These are phyloP conservation scores for Listronotus bonariensis DNA, from an alignment of 1,140 invertebrate genomes.

Conservation along the genomic window DNA sequence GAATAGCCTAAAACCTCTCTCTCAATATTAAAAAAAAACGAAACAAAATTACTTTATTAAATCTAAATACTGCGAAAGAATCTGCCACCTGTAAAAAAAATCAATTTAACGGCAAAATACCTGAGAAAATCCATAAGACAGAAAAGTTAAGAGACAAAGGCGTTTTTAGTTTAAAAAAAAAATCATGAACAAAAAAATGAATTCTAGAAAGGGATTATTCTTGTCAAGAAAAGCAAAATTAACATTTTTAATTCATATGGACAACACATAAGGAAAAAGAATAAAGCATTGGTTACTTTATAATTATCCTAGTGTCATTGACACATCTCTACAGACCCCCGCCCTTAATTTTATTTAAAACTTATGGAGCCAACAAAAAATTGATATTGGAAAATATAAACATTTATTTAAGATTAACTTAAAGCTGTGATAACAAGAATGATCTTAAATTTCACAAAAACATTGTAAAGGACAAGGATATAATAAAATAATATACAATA, in stretches of 20 bases:
- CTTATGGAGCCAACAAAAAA: slow-evolving; percentile 7
- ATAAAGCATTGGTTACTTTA: slow-evolving; percentile 3
- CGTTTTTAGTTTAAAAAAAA: background rate
- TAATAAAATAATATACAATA: too few relatives aligned
- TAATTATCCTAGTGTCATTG: slow-evolving; percentile 5
- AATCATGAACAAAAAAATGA: background rate
- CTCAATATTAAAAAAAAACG: too few relatives aligned
- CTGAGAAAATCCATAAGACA: too few relatives aligned
- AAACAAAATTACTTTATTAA: too few relatives aligned
- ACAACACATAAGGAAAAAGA: background rate
- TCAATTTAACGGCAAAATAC: too few relatives aligned
- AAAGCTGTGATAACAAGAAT: slow-evolving; percentile 2
- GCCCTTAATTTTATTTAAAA: background rate
- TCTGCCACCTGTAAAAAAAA: too few relatives aligned
- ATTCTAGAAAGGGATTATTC: background rate
- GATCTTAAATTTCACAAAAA: slow-evolving; percentile 1
- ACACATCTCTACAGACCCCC: background rate
- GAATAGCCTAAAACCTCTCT: too few relatives aligned
- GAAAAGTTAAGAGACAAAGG: background rate
- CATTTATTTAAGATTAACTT: background rate
- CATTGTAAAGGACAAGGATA: background rate
- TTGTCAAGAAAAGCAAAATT: too few relatives aligned
- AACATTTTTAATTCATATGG: too few relatives aligned
- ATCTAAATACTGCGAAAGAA: too few relatives aligned
- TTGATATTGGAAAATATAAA: background rate